A percentile compares a stretch with the other conserved stretches of the same genome.
Evolutionary conservation across 2,888 invertebrate species (phyloP).

Genomic region (Lamellibrachia columna): DNA sequence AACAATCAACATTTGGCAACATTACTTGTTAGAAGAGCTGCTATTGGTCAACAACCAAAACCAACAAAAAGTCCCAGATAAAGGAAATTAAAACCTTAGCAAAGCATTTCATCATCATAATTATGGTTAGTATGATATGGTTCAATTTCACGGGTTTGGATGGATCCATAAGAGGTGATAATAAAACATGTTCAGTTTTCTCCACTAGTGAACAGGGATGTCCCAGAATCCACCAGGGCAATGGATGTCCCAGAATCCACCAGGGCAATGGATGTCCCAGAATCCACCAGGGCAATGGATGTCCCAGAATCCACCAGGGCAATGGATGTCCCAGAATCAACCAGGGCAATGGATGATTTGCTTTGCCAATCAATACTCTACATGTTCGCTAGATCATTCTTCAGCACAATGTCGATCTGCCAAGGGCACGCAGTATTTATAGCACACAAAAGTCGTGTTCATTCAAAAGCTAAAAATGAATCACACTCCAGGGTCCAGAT

Average conservation of each 20-base stretch:
- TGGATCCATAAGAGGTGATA: background rate
- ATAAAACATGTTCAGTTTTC: background rate
- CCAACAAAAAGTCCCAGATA: background rate
- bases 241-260: background rate
- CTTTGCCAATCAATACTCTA: background rate
- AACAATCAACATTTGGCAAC: background rate
- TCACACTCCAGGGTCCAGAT: background rate
- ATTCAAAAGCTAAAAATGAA: background rate
- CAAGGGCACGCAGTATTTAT: conserved; percentile 13
- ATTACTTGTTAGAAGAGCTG: background rate
- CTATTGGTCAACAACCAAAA: background rate
- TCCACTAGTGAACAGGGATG: background rate
- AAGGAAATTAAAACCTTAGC: background rate
- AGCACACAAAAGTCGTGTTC: background rate
- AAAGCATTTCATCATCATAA: background rate
- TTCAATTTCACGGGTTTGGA: background rate
- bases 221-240: background rate
- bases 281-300: too few relatives aligned
- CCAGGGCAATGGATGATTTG: background rate
- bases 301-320: too few relatives aligned
- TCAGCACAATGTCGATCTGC: background rate
- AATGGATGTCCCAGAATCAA: too few relatives aligned
- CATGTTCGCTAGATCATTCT: background rate
- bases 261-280: too few relatives aligned
- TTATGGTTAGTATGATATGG: background rate